Percentiles rank a stretch among this genome's conserved stretches.
These are phyloP conservation scores for Xerus inauris DNA, from an alignment of 2,113 vertebrate species.

Conservation along the genomic window DNA sequence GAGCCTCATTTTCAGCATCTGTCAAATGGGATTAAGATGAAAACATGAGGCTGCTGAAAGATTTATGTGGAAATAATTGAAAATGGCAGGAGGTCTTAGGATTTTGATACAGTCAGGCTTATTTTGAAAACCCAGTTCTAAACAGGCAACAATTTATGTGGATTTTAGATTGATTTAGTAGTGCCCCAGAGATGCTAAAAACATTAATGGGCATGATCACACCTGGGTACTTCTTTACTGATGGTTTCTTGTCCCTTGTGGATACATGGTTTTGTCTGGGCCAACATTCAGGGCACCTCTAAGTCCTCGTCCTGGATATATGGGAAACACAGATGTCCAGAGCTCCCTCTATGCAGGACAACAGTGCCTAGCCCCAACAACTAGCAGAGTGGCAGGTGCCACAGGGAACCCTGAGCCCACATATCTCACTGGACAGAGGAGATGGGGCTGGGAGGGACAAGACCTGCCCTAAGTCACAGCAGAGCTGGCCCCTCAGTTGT, in stretches of 20 bases:
- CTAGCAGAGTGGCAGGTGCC: neutral
- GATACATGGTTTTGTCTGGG: too few relatives aligned
- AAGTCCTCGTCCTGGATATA: neutral
- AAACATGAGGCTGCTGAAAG: neutral
- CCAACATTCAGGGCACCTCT: too few relatives aligned
- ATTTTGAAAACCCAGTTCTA: neutral
- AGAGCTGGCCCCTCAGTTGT: neutral
- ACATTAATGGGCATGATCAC: neutral
- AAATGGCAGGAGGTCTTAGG: neutral
- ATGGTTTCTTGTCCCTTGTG: neutral
- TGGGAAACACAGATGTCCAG: neutral
- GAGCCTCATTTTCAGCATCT: neutral
- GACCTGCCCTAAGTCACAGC: accelerated
- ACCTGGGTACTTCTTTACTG: too few relatives aligned
- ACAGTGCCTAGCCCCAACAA: neutral
- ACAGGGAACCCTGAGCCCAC: neutral
- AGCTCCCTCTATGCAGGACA: neutral
- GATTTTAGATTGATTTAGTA: neutral
- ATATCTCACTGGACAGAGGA: neutral
- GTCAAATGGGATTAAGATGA: neutral
- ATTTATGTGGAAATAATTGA: neutral
- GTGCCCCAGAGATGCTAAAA: neutral
- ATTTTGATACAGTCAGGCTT: neutral
- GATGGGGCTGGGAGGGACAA: too few relatives aligned
- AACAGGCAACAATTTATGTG: neutral